Percentiles rank a stretch among this genome's conserved stretches.
These are phyloP conservation scores for Falco novaeseelandiae DNA, from an alignment of 2,797 vertebrate genomes.

Conservation along the genomic window DNA sequence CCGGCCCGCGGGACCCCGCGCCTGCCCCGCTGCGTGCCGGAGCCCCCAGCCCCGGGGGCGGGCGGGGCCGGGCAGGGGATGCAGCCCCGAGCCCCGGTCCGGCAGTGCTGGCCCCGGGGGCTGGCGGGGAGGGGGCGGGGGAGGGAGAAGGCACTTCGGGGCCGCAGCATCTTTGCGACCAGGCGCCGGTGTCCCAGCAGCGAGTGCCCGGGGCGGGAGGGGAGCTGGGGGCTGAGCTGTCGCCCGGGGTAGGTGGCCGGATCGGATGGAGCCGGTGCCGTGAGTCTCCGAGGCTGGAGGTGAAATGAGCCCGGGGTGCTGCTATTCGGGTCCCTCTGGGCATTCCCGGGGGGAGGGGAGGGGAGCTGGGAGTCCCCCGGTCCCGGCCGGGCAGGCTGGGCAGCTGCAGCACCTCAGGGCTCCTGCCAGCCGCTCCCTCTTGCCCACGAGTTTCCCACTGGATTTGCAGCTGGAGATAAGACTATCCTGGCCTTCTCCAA, in stretches of 20 bases:
- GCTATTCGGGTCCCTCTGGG: accelerated
- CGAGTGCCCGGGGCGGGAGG: background rate
- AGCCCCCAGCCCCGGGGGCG: too few species aligned
- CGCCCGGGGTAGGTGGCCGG: background rate
- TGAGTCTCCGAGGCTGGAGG: background rate
- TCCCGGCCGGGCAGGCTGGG: background rate
- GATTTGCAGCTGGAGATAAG: background rate
- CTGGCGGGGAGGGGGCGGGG: accelerated
- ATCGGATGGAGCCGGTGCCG: background rate
- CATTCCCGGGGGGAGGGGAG: background rate
- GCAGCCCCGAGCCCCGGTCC: background rate
- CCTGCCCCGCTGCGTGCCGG: background rate
- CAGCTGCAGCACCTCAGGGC: background rate
- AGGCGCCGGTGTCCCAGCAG: background rate
- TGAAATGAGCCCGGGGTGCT: accelerated
- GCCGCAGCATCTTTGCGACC: background rate
- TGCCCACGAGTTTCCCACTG: background rate
- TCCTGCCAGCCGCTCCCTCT: background rate
- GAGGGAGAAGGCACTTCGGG: background rate
- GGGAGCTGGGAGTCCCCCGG: background rate
- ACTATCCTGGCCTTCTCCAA: accelerated
- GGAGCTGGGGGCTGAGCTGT: background rate
- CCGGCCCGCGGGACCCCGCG: too few species aligned
- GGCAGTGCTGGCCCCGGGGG: background rate
- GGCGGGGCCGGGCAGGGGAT: background rate